Base-by-base conservation (phyloP, 2,888 invertebrate species). In the Mesorhabditis sp. region DNA sequence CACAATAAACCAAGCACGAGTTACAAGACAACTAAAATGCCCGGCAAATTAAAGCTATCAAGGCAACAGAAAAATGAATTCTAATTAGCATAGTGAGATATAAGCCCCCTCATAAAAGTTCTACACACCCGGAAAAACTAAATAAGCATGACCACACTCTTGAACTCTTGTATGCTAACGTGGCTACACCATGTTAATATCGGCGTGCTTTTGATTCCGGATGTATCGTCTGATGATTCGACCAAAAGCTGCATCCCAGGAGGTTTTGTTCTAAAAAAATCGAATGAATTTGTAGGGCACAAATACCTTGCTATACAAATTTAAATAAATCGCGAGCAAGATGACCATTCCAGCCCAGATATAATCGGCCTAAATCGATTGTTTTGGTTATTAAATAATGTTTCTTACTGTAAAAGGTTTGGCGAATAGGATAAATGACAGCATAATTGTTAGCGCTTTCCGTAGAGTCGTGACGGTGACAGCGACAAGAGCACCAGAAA, bases 401-500 rank as follows among this genome's bases (percentile, higher is more conserved):
- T 50, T 50, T 13, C n/a, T 50, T 50, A 92, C 90, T 42, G 93
- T 92, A 85, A 94, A 95, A 4, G 95, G 95, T 87, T 96, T 96
- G 86, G 91, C 91, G 86, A 97, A 97, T 83, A 95, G 90, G 68
- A 95, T 79, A 87, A 97, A 97, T 0, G 95, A 96, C 76, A 96
- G 89, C 45, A 93, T 89, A 70, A 96, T 95, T 4, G 95, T 93
- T 28, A 96, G 90, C 0, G 93, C 94, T 72, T 80, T 81, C 62
- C 88, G 79, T 71, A 87, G 87, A 7, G 88, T 88, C 4, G 88
- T 88, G 44, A 84, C 85, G 0, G 95, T 95, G 0, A 95, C 95
- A 0, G 96, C 94, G 58, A 92, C 90, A 28, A 95, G 91, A 6
- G 95, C 96, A 45, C 95, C 96, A 85, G 92, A 92, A 5, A 76